Base-by-base conservation (phyloP, 2,113 vertebrate genomes). In the Oryctolagus cuniculus region DNA sequence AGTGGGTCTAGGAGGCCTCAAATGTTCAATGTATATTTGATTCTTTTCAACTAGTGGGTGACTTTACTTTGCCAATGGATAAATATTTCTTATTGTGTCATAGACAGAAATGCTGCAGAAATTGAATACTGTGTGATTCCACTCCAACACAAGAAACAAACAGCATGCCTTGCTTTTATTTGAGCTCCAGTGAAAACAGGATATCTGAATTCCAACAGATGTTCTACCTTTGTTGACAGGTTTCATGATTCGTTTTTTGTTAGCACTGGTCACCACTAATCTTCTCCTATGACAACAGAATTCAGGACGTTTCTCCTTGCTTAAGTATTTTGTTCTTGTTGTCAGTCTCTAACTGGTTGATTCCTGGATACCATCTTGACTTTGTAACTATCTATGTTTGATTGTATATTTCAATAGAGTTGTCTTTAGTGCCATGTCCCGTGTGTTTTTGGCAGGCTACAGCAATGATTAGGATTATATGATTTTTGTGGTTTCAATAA, bases 401-500 rank as follows among this genome's bases (percentile, higher is more conserved):
- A 89, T 80, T 64, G 24, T 84, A 31, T 11, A 10, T 90, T 89
- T 94, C 91, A 83, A 90, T 89, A 72, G 78, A 93, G 22, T 90
- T 89, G 67, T 88, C 90, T 82, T 44, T 93, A n/a, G 21, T 92
- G 22, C 51, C 82, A 3, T 70, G 58, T 34, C 58, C 64, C 75
- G 31, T 63, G 10, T 96, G 16, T 90, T 82, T 94, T 58, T 53
- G 78, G 36, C 16, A 90, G 80, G 63, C 70, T 93, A 44, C n/a
- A 95, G 74, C 66, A 88, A 89, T 44, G 61, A 70, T 82, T 86
- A 95, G 78, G 75, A 29, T 94, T 81, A 51, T 51, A 78, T 72
- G 36, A 72, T 79, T 95, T 96, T 67, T 89, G 70, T 89, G 58
- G 27, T 93, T 94, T 95, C 38, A 38, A 90, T 92, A 96, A 95